Conservation (phyloP, 2,888 invertebrate species). For the Girardia tigrina region DNA sequence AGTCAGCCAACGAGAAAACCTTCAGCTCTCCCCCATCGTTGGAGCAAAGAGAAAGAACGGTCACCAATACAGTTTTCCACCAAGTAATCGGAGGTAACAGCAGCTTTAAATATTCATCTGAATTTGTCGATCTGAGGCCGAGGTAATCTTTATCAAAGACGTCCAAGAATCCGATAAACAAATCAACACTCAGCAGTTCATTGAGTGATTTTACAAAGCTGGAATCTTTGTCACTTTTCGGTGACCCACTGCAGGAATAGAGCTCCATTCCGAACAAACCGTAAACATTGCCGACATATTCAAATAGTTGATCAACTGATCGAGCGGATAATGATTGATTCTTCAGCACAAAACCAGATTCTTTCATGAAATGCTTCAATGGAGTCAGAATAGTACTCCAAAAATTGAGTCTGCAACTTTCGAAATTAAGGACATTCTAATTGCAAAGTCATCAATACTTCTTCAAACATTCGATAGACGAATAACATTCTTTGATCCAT, state of each 20-base stretch:
- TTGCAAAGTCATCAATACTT: no score
- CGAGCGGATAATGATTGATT: no score
- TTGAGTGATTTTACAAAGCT: neutral
- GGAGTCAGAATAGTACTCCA: no score
- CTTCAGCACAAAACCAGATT: no score
- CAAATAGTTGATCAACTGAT: no score
- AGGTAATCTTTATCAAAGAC: neutral
- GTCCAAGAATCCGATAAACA: neutral
- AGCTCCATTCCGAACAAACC: conserved; percentile 4
- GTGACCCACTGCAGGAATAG: neutral
- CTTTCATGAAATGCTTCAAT: no score
- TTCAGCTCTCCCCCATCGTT: neutral
- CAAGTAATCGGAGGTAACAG: neutral
- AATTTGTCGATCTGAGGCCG: neutral
- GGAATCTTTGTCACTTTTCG: neutral
- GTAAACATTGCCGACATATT: neutral
- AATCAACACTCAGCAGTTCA: neutral
- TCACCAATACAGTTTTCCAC: neutral
- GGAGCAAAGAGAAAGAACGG: neutral
- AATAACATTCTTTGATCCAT: conserved; percentile 19
- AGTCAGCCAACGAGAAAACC: neutral
- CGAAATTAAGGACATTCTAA: no score
- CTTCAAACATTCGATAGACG: neutral
- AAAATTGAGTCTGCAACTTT: no score
- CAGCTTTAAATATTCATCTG: neutral